Evolutionary conservation across 2,888 invertebrate species (phyloP).

Genomic region (Mermis nigrescens): DNA sequence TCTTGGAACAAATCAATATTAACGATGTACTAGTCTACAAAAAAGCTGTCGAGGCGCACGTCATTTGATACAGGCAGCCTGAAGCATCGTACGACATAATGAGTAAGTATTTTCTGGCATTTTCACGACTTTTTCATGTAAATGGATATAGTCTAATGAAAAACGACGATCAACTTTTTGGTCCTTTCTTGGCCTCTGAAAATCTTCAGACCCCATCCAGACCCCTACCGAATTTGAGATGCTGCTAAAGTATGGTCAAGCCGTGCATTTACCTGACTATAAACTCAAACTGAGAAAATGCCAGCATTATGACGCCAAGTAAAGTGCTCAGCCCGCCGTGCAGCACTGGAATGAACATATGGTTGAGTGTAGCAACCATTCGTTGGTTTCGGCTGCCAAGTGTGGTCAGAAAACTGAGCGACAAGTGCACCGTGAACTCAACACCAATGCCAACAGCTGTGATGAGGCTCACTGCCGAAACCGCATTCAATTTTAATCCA

Average conservation of each 20-base stretch:
- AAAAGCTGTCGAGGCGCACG: too few species aligned
- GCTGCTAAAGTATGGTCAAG: too few species aligned
- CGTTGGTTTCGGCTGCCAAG: constrained; percentile 71
- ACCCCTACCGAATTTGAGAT: too few species aligned
- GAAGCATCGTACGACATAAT: too few species aligned
- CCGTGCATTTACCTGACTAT: constrained; percentile 53
- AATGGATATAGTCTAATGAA: too few species aligned
- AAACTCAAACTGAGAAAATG: constrained; percentile 83
- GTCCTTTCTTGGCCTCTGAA: neutral
- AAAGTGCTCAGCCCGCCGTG: constrained; percentile 75
- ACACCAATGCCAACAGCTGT: constrained; percentile 66
- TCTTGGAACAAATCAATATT: neutral
- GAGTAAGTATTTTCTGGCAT: too few species aligned
- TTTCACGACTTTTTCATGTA: too few species aligned
- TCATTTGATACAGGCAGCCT: too few species aligned
- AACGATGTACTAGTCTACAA: too few species aligned
- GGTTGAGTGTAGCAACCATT: constrained; percentile 56
- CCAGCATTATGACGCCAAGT: constrained; percentile 67
- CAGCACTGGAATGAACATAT: constrained; percentile 62
- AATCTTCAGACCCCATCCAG: neutral
- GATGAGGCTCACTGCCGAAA: constrained; percentile 68
- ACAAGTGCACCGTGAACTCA: constrained; percentile 66
- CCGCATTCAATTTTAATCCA: constrained; percentile 66
- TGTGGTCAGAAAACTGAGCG: constrained; percentile 72
- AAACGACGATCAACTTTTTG: neutral